Base-by-base conservation (phyloP, 2,888 invertebrate genomes). In the Hypena proboscidalis region DNA sequence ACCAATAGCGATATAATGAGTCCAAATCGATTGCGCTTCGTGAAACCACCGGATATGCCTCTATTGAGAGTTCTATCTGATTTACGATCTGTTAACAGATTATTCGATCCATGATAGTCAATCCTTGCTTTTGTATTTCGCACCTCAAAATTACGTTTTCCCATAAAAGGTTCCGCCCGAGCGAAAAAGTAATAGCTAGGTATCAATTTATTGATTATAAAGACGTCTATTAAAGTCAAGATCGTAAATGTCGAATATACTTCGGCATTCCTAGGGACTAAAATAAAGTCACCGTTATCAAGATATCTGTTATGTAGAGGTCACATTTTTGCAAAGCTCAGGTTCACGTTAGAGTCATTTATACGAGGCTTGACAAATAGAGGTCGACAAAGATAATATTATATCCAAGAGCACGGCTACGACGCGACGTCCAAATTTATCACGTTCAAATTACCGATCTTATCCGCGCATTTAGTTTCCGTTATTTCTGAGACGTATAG, bases 1-100 rank as follows among this genome's bases (percentile, higher is more conserved):
- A 70, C 72, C 74, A 77, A 83, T 83, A 70, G 76, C 71, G 64
- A 75, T 74, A 77, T 83, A 85, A 87, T 82, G 75, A 82, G 70
- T 73, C 70, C 57, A 81, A 83, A 85, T 83, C 80, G 80, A 82
- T 78, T 79, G 72, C 67, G 66, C 70, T 70, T 74, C 61, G 63
- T 66, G 62, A 69, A 54, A 57, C 43, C 49, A 45, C 56, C 59
- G 63, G 57, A 66, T 66, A 54, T 53, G 46, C 44, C 48, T 40
- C 47, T 47, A 58, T 58, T 59, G 50, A 25, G 37, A 41, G 44
- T 45, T 48, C 43, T 37, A 44, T 41, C 64, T 74, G 70, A 80
- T 80, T 82, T 82, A 82, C 72, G 74, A 82, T 69, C 77, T 75
- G 79, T 69, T 77, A 78, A 76, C 68, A 63, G 61, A 60, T 61